Evolutionary conservation across 2,797 vertebrate species (phyloP), one percentile per base, ranked within the genome.

Genomic region (Lophura swinhoii): DNA sequence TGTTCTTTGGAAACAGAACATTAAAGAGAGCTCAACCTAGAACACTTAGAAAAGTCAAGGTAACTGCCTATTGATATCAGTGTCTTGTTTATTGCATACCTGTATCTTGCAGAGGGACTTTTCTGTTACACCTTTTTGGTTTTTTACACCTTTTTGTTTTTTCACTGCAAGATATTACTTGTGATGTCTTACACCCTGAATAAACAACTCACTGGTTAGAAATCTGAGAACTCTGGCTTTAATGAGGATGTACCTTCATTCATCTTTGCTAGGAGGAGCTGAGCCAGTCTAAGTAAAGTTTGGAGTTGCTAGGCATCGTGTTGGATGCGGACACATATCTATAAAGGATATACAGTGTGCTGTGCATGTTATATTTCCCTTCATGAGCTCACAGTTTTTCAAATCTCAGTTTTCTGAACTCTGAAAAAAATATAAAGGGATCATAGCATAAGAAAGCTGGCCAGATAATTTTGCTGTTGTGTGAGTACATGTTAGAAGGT

Each of bases 11-110:
- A 68, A 95, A 76, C 1, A 11, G 49, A 62, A 26, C 16, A 77
- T 39, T 74, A 90, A 71, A 86, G 17, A 73, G 20, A 94, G 3
- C 6, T 93, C 76, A 71, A 8, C 23, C 70, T 51, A 46, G 26
- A 91, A 70, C 28, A 58, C 63, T 39, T 49, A 66, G 55, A 76
- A 83, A 87, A 92, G 86, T 70, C 69, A 74, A 55, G 29, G 6
- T 79, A 33, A 8, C 9, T 44, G 17, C 43, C 14, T 67, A 10
- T 63, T 84, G 49, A 64, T 63, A 82, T 29, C 33, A 81, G 69
- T 31, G 6, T 14, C 29, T 81, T 84, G 46, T 23, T 37, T 67
- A 44, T 35, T 80, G 21, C 20, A 16, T 18, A 72, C 15, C 26
- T 69, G n/a, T 9, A 8, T 72, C 17, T 24, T 67, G 10, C 41